Base-by-base conservation (phyloP, 2,113 vertebrate species). In the Gavialis gangeticus region DNA sequence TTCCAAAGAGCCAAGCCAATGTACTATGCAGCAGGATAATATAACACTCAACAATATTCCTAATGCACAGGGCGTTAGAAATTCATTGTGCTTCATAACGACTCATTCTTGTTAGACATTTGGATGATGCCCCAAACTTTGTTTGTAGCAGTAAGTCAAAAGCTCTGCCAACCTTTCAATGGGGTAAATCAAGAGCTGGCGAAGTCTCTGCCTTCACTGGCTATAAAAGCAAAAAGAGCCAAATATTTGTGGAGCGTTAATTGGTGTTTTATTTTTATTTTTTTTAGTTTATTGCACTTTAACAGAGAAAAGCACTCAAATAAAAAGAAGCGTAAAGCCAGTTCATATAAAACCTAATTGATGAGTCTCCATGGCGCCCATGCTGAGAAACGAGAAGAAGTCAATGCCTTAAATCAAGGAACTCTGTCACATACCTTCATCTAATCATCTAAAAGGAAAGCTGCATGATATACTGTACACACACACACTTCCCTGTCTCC, bases 91-190 rank as follows among this genome's bases (percentile, higher is more conserved):
- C 5, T 19, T 19, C 4, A 12, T 55, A 54, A 18, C 46, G 75
- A 5, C 1, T 75, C 25, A 56, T 82, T 66, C 82, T 24, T 79
- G 1, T 66, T 77, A 82, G 54, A 5, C 79, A 15, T 46, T 60
- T 63, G 24, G 76, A 34, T 71, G 76, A 58, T 17, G 12, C 14
- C 76, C 46, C 5, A n/a, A 58, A 22, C 66, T 58, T 5, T 37
- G 25, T 91, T 62, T 66, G 82, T 28, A 25, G 4, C n/a, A 46
- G 4, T 73, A 59, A 46, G 59, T 85, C 34, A 21, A 77, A 56
- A 28, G 21, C 27, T 58, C 63, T 21, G 1, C 24, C 17, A 17
- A 0, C 2, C 27, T 37, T 37, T 24, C 22, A 4, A 1, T 46
- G 6, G 16, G 0, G 60, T 21, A 16, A 17, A 64, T 59, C 73